Evolutionary conservation across 2,113 vertebrate genomes (phyloP).

Genomic region (Chauna torquata): DNA sequence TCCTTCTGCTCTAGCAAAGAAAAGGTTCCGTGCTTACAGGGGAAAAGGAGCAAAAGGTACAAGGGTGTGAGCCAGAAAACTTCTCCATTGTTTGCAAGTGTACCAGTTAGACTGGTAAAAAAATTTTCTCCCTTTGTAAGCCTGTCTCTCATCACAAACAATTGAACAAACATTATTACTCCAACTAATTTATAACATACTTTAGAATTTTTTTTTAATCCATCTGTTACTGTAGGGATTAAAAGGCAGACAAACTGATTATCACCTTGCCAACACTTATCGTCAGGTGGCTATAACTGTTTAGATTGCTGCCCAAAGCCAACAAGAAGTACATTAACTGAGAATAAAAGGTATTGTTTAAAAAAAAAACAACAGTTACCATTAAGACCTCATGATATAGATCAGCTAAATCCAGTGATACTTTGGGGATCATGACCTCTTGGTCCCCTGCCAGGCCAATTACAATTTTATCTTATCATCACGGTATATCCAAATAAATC

Average conservation of each 20-base stretch:
- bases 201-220: neutral
- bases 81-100: neutral
- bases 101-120: neutral
- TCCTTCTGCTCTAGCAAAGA: neutral
- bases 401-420: conserved; percentile 41
- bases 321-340: conserved; percentile 36
- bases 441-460: neutral
- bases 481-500: neutral
- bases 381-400: neutral
- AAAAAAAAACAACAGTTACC: neutral
- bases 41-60: neutral
- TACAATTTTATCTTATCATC: conserved; percentile 52
- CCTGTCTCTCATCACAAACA: neutral
- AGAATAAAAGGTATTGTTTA: conserved; percentile 65
- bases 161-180: neutral
- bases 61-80: neutral
- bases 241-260: conserved; percentile 30
- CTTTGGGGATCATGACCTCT: conserved; percentile 1
- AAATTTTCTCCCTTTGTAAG: neutral
- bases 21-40: neutral
- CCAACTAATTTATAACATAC: neutral
- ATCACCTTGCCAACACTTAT: conserved; percentile 37
- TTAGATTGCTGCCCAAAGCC: conserved; percentile 13
- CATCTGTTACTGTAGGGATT: neutral
- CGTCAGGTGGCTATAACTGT: conserved; percentile 11